Percentiles rank a stretch among this genome's conserved stretches.
phyloP scores from a whole-genome alignment of 2,797 vertebrate genomes.

The Semotilus atromaculatus region DNA sequence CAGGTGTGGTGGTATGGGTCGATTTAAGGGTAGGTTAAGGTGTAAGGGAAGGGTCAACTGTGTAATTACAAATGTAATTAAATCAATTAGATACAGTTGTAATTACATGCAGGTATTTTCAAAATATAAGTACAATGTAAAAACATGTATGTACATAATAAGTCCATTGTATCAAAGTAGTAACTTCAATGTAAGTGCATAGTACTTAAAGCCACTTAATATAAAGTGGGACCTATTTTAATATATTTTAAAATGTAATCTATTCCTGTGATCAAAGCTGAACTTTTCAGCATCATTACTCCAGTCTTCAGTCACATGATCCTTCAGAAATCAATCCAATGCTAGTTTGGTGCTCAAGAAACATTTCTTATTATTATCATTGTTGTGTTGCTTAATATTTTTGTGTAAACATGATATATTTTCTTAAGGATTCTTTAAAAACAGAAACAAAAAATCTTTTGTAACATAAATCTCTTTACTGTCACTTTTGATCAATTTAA shows the following conservation, averaged over 20 bases:
- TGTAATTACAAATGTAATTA: no score
- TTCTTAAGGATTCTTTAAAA: background rate
- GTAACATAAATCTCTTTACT: background rate
- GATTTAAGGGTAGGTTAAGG: no score
- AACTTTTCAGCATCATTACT: background rate
- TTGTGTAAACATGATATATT: background rate
- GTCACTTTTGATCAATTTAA: background rate
- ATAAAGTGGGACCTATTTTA: no score
- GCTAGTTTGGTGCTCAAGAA: background rate
- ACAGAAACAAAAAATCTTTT: background rate
- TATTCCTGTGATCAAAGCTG: background rate
- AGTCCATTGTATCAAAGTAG: no score
- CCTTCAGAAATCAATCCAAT: background rate
- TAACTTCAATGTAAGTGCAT: no score
- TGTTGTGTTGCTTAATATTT: background rate
- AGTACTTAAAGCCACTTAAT: no score
- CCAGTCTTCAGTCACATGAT: background rate
- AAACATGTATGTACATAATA: no score
- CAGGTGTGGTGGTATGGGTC: no score
- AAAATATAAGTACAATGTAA: no score
- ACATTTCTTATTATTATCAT: background rate
- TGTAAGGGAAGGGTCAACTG: no score
- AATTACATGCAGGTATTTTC: no score
- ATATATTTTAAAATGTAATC: background rate
- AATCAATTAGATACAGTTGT: no score